A percentile compares a stretch with the other conserved stretches of the same genome.
These are phyloP conservation scores for Myodes glareolus DNA, from an alignment of 2,113 vertebrate genomes.

Conservation along the genomic window DNA sequence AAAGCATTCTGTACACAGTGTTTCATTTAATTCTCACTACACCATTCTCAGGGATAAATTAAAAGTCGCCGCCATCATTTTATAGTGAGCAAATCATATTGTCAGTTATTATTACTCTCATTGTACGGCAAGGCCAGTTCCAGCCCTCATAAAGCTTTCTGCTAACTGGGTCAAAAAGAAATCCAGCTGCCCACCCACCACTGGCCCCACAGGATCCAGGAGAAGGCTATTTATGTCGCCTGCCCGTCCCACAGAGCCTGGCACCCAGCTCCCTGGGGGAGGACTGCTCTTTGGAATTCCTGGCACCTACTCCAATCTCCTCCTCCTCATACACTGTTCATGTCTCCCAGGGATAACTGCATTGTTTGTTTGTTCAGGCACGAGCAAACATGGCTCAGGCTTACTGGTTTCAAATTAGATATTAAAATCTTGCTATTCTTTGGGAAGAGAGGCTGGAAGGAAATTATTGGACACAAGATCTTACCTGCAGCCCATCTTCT, in stretches of 20 bases:
- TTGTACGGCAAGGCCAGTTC: slow-evolving; percentile 9
- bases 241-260: slow-evolving; percentile 80
- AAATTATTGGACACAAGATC: not conserved
- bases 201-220: slow-evolving; percentile 63
- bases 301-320: slow-evolving; percentile 65
- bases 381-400: not conserved
- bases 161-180: slow-evolving; percentile 79
- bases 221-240: slow-evolving; percentile 72
- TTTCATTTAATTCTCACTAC: not conserved
- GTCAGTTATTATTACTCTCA: slow-evolving; percentile 24
- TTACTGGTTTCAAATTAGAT: not conserved
- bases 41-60: slow-evolving; percentile 12
- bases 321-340: slow-evolving; percentile 74
- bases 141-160: slow-evolving; percentile 48
- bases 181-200: slow-evolving; percentile 78
- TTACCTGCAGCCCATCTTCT: not conserved
- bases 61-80: slow-evolving; percentile 18
- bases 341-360: slow-evolving; percentile 51
- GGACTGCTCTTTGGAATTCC: slow-evolving; percentile 78
- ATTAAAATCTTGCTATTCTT: not conserved
- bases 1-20: not conserved
- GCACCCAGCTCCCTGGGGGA: slow-evolving; percentile 77
- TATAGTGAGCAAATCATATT: slow-evolving; percentile 13
- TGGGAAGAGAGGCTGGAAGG: not conserved
- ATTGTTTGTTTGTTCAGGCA: slow-evolving; percentile 28